These are phyloP conservation scores for Neodiprion pinetum DNA, from an alignment of 1,140 invertebrate species.

Conservation along the genomic window DNA sequence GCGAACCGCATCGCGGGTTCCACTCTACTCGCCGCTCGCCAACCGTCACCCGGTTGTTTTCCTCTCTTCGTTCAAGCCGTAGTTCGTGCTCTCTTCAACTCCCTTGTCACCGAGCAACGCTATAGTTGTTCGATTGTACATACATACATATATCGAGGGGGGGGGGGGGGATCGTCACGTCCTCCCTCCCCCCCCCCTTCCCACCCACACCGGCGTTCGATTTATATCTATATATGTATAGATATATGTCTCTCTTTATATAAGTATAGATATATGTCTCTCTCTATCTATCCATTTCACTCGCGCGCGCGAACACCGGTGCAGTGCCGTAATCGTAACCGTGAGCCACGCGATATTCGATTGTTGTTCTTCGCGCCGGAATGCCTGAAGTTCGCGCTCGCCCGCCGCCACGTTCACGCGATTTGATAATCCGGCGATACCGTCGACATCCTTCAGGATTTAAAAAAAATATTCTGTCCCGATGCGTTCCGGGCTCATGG, in stretches of 20 bases:
- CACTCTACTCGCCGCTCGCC: slow-evolving; percentile 24
- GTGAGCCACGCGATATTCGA: neutral
- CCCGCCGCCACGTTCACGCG: neutral
- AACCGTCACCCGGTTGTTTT: slow-evolving; percentile 25
- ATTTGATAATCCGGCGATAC: neutral
- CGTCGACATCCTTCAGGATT: neutral
- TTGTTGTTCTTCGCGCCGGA: too few species aligned
- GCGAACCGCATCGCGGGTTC: slow-evolving; percentile 20
- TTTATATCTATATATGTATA: too few species aligned
- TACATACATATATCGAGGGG: too few species aligned
- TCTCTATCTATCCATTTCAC: neutral
- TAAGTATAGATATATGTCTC: too few species aligned
- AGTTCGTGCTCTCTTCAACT: slow-evolving; percentile 19
- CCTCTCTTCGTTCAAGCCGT: slow-evolving; percentile 11
- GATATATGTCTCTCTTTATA: too few species aligned
- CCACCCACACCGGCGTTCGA: neutral
- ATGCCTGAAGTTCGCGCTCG: neutral
- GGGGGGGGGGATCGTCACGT: slow-evolving; percentile 10
- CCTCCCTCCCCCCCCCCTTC: slow-evolving; percentile 26
- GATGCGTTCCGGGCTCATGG: neutral
- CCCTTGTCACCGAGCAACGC: too few species aligned
- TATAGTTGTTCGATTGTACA: too few species aligned
- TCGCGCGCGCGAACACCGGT: neutral
- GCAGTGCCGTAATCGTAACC: slow-evolving; percentile 2
- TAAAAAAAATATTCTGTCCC: neutral